Evolutionary conservation across 1,140 invertebrate genomes (phyloP), one percentile per base, ranked within the genome.

Genomic region (Calephelis nemesis): DNA sequence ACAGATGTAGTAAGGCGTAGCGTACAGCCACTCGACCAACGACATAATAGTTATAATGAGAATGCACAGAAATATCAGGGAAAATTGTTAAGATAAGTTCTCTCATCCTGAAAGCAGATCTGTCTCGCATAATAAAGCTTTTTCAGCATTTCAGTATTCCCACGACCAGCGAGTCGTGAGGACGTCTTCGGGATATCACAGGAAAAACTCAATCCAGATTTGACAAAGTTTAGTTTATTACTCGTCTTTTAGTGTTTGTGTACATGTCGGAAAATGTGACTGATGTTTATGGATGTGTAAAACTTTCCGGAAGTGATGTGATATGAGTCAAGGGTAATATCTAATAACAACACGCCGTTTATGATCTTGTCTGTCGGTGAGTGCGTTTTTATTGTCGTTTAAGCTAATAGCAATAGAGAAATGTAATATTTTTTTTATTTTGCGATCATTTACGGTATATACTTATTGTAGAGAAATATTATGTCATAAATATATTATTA

Each of bases 131-230:
- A 45, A 7, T 40, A 40, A 60, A 60, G 54, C 54, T 42, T 65
- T 65, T 66, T 62, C 68, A 70, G 68, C 65, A 65, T 66, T 73
- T 70, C 66, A 73, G 72, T 73, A 13, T 62, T 39, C 64, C 68
- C 68, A 54, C 68, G 72, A 62, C 65, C 47, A 15, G 52, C 68
- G 72, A 58, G 62, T 65, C 45, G 65, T 12, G 69, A 60, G 54
- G 65, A 69, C 68, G 65, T 48, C 15, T 68, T 60, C 11, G 19
- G 30, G 54, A 60, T 40, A 40, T n/a, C 54, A 30, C 54, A 39
- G 12, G 6, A 60, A 7, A 58, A 39, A 58, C n/a, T 60, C 19
- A 12, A 60, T 39, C 39, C 54, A 30, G 19, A 60, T 60, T 60
- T 39, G 30, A 50, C 47, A 39, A 48, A 65, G 47, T 65, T 70